Percentiles rank a stretch among this genome's conserved stretches.
Conservation (phyloP, 1,140 invertebrate genomes). For the Zaprionus vittiger region DNA sequence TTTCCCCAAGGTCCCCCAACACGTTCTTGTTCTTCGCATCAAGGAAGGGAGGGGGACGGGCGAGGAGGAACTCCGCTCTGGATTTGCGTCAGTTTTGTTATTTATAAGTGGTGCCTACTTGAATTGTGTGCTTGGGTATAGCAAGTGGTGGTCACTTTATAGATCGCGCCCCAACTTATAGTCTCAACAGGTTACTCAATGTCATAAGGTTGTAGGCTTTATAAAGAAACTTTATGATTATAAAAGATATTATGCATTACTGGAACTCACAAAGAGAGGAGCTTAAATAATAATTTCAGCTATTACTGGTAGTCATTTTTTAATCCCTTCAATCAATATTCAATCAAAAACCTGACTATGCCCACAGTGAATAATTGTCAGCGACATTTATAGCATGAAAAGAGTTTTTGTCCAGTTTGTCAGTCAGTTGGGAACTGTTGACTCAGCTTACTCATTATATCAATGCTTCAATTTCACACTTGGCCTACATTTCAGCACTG, state of each 20-base stretch:
- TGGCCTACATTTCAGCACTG: constrained; percentile 31
- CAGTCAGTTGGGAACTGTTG: background rate
- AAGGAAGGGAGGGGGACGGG: background rate
- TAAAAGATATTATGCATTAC: no score
- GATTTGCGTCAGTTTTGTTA: constrained; percentile 21
- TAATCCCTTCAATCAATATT: no score
- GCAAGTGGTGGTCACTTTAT: background rate
- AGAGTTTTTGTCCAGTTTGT: background rate
- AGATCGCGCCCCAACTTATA: background rate
- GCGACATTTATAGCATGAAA: no score
- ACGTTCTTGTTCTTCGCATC: constrained; percentile 25
- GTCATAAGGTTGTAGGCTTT: background rate
- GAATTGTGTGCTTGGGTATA: background rate
- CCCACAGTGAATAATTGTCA: background rate
- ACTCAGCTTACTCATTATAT: background rate
- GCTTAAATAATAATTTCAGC: no score
- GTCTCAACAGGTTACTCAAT: background rate
- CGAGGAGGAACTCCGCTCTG: constrained; percentile 8
- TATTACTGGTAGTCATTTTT: no score
- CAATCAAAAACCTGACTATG: background rate
- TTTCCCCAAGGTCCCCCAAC: constrained; percentile 62
- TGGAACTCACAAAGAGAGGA: background rate
- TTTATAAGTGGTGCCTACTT: background rate
- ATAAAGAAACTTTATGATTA: background rate
- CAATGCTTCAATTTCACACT: constrained; percentile 24